Base-by-base conservation (phyloP, 2,113 vertebrate species). In the Esox niger region DNA sequence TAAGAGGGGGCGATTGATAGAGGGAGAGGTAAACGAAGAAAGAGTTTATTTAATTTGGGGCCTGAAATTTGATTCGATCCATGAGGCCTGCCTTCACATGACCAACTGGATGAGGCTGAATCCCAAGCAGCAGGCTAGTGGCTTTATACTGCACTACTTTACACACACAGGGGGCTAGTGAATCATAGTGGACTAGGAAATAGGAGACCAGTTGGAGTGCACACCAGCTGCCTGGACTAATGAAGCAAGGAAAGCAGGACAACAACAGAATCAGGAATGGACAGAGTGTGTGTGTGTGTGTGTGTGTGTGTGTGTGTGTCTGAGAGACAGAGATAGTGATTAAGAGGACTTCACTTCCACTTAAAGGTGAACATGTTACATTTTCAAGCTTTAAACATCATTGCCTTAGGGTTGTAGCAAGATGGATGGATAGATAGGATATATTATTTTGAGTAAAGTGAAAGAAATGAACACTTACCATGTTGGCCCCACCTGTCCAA, bases 401-500 rank as follows among this genome's bases (percentile, higher is more conserved):
- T n/a, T n/a, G n/a, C n/a, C n/a, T n/a, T n/a, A n/a, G n/a, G n/a
- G n/a, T n/a, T n/a, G n/a, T n/a, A n/a, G n/a, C n/a, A n/a, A n/a
- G n/a, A n/a, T n/a, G n/a, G n/a, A n/a, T 13, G 25, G n/a, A 58
- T 7, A 58, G 26, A 58, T 25, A 26, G 56, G 30, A 11, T 10
- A 17, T 13, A 11, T 23, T 29, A 3, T 0, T 4, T 17, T 11
- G 5, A 26, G 15, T 25, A 30, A 26, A 58, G 55, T 27, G 13
- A 56, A 23, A 57, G 27, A 58, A 15, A 58, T 3, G 30, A 26
- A 31, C 3, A 58, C 59, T 61, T 20, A 61, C 59, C 59, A 61
- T 61, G 59, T 61, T 61, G 31, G 59, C 30, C n/a, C 59, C 59
- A 33, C 59, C 59, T 20, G 59, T 61, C 59, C 59, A 61, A 31